phyloP scores from a whole-genome alignment of 2,797 vertebrate species.

The Protonibea diacanthus region DNA sequence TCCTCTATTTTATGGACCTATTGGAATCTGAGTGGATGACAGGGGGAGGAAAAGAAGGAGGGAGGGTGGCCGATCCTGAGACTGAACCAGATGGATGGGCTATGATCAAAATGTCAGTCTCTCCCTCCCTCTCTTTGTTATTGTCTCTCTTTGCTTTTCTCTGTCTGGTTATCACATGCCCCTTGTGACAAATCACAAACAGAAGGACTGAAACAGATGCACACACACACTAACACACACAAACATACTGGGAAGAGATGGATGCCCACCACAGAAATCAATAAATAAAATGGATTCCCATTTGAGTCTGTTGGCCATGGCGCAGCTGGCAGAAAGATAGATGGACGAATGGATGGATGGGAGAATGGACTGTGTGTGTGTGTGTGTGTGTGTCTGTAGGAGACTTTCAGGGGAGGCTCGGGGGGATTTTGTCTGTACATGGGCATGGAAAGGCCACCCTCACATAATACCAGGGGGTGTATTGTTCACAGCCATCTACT shows the following conservation, averaged over 20 bases:
- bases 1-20: slow-evolving; percentile 74
- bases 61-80: slow-evolving; percentile 29
- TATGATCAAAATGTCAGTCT: slow-evolving; percentile 53
- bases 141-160: slow-evolving; percentile 31
- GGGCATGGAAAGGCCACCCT: slow-evolving; percentile 38
- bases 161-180: slow-evolving; percentile 47
- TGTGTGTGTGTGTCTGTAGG: slow-evolving; percentile 11
- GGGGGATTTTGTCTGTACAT: slow-evolving; percentile 11
- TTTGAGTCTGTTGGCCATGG: slow-evolving; percentile 42
- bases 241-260: slow-evolving; percentile 22
- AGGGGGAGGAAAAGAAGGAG: slow-evolving; percentile 33
- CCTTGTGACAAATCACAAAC: slow-evolving; percentile 56
- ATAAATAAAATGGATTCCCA: slow-evolving; percentile 65
- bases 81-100: slow-evolving; percentile 63
- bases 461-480: slow-evolving; percentile 37
- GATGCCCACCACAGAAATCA: slow-evolving; percentile 53
- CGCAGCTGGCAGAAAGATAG: slow-evolving; percentile 29
- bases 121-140: slow-evolving; percentile 31
- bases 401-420: neutral
- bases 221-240: neutral
- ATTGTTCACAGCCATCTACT: slow-evolving; percentile 58
- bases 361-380: slow-evolving; percentile 8
- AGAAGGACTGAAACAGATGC: slow-evolving; percentile 37
- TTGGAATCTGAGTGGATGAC: slow-evolving; percentile 71
- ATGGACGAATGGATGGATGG: slow-evolving; percentile 30